These are phyloP conservation scores for Ryuthela nishihirai DNA, from an alignment of 2,888 invertebrate species.

Conservation along the genomic window DNA sequence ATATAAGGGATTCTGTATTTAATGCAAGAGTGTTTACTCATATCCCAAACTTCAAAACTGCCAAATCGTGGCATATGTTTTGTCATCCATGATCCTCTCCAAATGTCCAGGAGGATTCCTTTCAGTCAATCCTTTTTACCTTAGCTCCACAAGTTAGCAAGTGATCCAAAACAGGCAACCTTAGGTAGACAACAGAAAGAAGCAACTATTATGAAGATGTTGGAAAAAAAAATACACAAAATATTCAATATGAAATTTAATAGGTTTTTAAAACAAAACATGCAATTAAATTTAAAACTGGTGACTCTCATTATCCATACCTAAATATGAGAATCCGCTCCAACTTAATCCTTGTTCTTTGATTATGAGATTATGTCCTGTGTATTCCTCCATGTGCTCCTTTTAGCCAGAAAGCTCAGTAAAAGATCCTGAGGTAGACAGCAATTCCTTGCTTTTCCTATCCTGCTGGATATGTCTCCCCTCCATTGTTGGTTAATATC, in stretches of 20 bases:
- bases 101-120: slow-evolving; percentile 22
- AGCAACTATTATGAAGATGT: slow-evolving; percentile 2
- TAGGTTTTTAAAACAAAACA: slow-evolving; percentile 11
- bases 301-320: slow-evolving; percentile 26
- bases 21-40: too few species aligned
- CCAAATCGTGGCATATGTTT: too few species aligned
- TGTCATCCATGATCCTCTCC: slow-evolving; percentile 14
- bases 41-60: too few species aligned
- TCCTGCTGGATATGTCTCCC: slow-evolving; percentile 17
- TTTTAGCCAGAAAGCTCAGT: too few species aligned
- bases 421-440: too few species aligned
- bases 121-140: slow-evolving; percentile 10
- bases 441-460: slow-evolving; percentile 6
- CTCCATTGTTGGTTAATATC: slow-evolving; percentile 9
- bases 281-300: slow-evolving; percentile 17
- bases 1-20: too few species aligned
- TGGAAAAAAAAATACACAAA: not conserved
- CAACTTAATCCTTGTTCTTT: too few species aligned
- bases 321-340: slow-evolving; percentile 12
- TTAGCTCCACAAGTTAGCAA: slow-evolving; percentile 11
- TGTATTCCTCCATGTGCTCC: slow-evolving; percentile 9
- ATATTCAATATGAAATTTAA: not conserved
- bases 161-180: slow-evolving; percentile 21
- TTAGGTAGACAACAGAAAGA: slow-evolving; percentile 20
- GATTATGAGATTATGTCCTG: slow-evolving; percentile 9